These are phyloP conservation scores for Myxocyprinus asiaticus DNA, from an alignment of 2,113 vertebrate genomes.

Conservation along the genomic window DNA sequence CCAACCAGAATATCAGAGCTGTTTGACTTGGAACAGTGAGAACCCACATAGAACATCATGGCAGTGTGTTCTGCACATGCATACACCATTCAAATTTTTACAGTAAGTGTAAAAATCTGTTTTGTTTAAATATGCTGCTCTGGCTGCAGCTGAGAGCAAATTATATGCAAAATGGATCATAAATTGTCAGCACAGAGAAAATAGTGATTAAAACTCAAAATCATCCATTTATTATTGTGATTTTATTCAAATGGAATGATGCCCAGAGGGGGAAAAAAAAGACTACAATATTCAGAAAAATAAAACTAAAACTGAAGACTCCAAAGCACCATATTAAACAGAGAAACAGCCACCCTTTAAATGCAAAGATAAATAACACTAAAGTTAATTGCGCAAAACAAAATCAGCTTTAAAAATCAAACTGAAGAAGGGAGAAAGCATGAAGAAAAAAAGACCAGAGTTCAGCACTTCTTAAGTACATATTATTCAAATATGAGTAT, in stretches of 20 bases:
- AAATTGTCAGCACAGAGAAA: conserved; percentile 52
- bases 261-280: conserved; percentile 27
- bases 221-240: conserved; percentile 52
- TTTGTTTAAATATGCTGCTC: conserved; percentile 67
- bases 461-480: not conserved
- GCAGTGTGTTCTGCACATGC: too few species aligned
- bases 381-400: not conserved
- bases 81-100: too few species aligned
- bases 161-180: conserved; percentile 70
- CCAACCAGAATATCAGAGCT: too few species aligned
- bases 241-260: conserved; percentile 52
- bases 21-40: too few species aligned
- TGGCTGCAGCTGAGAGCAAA: conserved; percentile 71
- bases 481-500: not conserved
- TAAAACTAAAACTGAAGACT: not conserved
- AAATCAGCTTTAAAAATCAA: not conserved
- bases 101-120: conserved; percentile 59
- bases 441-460: too few species aligned
- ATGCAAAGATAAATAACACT: not conserved
- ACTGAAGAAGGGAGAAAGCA: not conserved
- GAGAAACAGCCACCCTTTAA: not conserved
- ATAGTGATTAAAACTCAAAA: conserved; percentile 55
- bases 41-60: too few species aligned
- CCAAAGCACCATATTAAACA: conserved; percentile 11
- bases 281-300: conserved; percentile 43